phyloP scores from a whole-genome alignment of 2,113 vertebrate species.

The Plecotus auritus region DNA sequence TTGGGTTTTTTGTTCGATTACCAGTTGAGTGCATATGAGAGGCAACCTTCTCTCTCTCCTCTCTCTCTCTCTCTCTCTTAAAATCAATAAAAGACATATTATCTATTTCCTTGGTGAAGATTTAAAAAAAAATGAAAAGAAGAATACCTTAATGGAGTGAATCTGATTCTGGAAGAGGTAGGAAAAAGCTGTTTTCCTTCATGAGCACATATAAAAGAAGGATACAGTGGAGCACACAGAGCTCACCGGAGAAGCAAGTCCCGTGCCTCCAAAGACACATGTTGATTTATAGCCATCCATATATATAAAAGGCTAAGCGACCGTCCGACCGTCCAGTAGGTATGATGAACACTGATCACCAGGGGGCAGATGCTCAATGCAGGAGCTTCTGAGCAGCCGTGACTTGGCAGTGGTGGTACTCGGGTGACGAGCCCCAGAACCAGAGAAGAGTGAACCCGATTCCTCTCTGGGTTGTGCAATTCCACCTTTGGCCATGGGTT shows the following conservation, averaged over 20 bases:
- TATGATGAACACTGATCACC: too few relatives aligned
- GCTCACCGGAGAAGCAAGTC: neutral
- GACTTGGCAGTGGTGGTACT: too few relatives aligned
- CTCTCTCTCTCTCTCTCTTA: neutral
- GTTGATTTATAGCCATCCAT: neutral
- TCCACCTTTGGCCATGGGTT: too few relatives aligned
- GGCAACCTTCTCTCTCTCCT: neutral
- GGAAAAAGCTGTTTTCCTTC: neutral
- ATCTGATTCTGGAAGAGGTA: neutral
- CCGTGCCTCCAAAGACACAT: neutral
- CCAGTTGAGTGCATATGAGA: neutral
- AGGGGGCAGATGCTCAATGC: too few relatives aligned
- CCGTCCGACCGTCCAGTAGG: too few relatives aligned
- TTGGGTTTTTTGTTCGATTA: neutral
- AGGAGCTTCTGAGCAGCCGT: too few relatives aligned
- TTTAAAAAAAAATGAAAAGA: neutral
- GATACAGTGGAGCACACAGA: neutral
- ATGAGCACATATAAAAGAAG: neutral
- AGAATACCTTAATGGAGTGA: neutral
- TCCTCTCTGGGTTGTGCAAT: too few relatives aligned
- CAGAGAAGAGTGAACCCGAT: too few relatives aligned
- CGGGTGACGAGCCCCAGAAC: too few relatives aligned
- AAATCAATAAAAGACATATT: neutral
- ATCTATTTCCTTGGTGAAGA: too few relatives aligned
- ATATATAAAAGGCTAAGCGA: too few relatives aligned